Percentiles rank a stretch among this genome's conserved stretches.
These are phyloP conservation scores for Marmota monax DNA, from an alignment of 2,113 vertebrate species.

Conservation along the genomic window DNA sequence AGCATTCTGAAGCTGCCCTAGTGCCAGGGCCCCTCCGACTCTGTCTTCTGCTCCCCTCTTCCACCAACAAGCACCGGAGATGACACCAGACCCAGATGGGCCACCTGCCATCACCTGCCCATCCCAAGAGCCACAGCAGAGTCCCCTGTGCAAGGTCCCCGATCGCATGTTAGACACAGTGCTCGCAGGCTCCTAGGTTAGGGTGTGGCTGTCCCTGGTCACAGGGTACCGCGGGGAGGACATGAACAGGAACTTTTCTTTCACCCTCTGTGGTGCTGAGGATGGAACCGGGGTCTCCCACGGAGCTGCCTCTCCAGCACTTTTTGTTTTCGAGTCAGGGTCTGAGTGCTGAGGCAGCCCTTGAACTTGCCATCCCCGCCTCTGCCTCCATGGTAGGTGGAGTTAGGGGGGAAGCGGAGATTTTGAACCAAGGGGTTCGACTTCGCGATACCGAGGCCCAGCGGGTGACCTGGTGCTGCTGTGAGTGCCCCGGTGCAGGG, in stretches of 20 bases:
- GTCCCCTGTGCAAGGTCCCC: background rate
- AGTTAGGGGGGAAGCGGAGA: background rate
- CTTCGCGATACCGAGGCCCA: too few relatives aligned
- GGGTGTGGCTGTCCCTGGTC: background rate
- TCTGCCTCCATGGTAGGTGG: too few relatives aligned
- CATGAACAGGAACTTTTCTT: background rate
- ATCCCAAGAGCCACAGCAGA: background rate
- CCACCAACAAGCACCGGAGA: background rate
- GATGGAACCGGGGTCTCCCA: too few relatives aligned
- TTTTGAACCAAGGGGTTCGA: too few relatives aligned
- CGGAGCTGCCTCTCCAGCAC: background rate
- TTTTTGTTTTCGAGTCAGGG: background rate
- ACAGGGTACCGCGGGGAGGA: too few relatives aligned
- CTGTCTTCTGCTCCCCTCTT: background rate
- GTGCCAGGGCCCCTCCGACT: rapidly evolving
- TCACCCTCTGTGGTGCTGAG: background rate
- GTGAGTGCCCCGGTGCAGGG: background rate
- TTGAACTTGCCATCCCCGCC: background rate
- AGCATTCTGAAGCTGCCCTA: background rate
- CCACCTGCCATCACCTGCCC: rapidly evolving
- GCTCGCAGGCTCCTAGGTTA: rapidly evolving
- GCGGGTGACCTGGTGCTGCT: rapidly evolving
- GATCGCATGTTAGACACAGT: too few relatives aligned
- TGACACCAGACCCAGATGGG: rapidly evolving
- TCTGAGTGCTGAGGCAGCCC: background rate